A percentile compares a stretch with the other conserved stretches of the same genome.
Evolutionary conservation across 2,888 invertebrate species (phyloP).

Genomic region (Papilio protenor): DNA sequence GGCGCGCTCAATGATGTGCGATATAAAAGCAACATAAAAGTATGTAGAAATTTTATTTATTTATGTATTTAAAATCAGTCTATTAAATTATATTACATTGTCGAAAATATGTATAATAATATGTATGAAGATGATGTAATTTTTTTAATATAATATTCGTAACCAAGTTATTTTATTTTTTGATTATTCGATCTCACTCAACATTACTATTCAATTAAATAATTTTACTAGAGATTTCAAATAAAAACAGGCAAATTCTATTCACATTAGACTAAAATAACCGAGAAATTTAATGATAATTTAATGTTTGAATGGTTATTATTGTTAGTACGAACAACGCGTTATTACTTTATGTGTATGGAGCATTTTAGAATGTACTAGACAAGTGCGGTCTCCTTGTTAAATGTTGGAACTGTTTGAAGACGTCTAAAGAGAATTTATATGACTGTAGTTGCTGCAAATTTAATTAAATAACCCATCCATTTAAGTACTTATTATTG

Average conservation of each 20-base stretch:
- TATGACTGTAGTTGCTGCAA: background rate
- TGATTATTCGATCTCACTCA: too few species aligned
- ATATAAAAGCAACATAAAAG: constrained; percentile 44
- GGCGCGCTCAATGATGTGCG: constrained; percentile 45
- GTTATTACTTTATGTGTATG: background rate
- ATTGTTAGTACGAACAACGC: background rate
- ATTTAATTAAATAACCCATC: background rate
- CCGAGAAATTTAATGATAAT: too few species aligned
- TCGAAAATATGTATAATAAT: too few species aligned
- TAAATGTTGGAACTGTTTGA: background rate
- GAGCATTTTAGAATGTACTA: background rate
- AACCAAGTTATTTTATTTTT: too few species aligned
- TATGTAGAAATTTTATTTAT: background rate
- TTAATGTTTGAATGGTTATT: too few species aligned
- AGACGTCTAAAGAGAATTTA: background rate
- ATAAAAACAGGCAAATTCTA: too few species aligned
- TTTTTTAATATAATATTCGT: too few species aligned
- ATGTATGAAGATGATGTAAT: too few species aligned
- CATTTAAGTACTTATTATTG: background rate
- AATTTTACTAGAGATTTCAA: too few species aligned
- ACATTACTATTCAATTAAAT: too few species aligned
- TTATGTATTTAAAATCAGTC: background rate
- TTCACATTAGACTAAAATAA: too few species aligned
- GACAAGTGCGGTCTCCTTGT: background rate
- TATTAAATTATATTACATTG: too few species aligned